Conservation (phyloP, 2,888 invertebrate genomes). For the Ypsolopha scabrella region DNA sequence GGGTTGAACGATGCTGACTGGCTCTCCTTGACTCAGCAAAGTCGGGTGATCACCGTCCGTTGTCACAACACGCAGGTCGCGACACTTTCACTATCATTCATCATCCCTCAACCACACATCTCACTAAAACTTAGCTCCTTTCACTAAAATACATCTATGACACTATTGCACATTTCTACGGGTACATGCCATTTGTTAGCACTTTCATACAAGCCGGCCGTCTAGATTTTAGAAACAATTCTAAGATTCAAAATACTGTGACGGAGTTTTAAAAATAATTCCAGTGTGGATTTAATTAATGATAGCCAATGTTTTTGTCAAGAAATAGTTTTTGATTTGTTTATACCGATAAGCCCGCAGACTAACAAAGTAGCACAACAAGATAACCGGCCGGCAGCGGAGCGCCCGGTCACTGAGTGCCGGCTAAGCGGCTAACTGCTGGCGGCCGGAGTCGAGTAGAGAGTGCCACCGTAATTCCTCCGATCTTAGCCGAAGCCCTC, state of each 20-base stretch:
- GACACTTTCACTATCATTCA: background rate
- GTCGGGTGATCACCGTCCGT: too few relatives aligned
- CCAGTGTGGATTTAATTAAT: background rate
- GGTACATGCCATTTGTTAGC: background rate
- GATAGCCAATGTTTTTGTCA: background rate
- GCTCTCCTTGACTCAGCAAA: background rate
- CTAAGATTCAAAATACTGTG: background rate
- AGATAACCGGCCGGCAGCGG: background rate
- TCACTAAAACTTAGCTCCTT: background rate
- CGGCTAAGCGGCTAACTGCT: background rate
- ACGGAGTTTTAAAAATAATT: background rate
- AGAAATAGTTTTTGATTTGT: background rate
- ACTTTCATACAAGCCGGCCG: constrained; percentile 22
- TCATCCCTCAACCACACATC: background rate
- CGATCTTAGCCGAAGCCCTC: background rate
- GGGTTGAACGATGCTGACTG: background rate
- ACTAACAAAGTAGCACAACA: background rate
- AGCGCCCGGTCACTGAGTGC: background rate
- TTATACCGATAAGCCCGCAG: background rate
- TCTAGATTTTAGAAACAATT: constrained; percentile 26
- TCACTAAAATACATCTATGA: background rate
- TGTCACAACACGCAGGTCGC: too few relatives aligned
- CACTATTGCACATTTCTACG: background rate
- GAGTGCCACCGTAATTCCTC: background rate
- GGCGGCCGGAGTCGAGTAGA: background rate